These are phyloP conservation scores for Stramonita haemastoma DNA, from an alignment of 2,888 invertebrate species.

Conservation along the genomic window DNA sequence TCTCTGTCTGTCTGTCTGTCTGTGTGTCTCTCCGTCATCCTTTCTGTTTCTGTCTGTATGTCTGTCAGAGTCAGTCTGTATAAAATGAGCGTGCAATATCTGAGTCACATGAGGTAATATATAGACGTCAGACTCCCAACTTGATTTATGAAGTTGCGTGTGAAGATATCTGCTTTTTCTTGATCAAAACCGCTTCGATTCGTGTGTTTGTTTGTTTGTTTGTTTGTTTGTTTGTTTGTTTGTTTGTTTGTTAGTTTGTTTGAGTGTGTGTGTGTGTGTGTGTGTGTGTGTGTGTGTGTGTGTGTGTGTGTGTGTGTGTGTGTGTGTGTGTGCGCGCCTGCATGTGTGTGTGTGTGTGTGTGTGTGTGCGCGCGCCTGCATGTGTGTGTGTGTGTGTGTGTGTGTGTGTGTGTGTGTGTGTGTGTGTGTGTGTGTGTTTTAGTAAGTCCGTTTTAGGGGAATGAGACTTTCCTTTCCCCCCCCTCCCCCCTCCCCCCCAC, in stretches of 20 bases:
- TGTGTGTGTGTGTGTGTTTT: background rate
- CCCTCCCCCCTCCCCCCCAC: too few relatives aligned
- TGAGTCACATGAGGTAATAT: too few relatives aligned
- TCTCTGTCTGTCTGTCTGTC: background rate
- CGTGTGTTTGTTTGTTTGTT: too few relatives aligned
- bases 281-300: conserved; percentile 8
- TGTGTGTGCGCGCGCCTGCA: background rate
- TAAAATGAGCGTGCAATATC: too few relatives aligned
- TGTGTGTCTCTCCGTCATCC: background rate
- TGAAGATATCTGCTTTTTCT: too few relatives aligned
- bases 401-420: background rate
- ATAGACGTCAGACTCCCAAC: too few relatives aligned
- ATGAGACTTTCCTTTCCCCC: too few relatives aligned
- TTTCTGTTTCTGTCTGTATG: background rate
- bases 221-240: too few relatives aligned
- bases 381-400: background rate
- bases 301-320: conserved; percentile 1
- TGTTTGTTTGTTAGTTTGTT: too few relatives aligned
- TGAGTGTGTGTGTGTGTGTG: background rate
- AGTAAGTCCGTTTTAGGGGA: background rate
- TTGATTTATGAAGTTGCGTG: too few relatives aligned
- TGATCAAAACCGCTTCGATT: too few relatives aligned
- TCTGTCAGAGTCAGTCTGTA: background rate
- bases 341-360: background rate
- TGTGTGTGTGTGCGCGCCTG: background rate